Evolutionary conservation across 2,888 invertebrate species (phyloP).

Genomic region (Lacanobia wlatinum): DNA sequence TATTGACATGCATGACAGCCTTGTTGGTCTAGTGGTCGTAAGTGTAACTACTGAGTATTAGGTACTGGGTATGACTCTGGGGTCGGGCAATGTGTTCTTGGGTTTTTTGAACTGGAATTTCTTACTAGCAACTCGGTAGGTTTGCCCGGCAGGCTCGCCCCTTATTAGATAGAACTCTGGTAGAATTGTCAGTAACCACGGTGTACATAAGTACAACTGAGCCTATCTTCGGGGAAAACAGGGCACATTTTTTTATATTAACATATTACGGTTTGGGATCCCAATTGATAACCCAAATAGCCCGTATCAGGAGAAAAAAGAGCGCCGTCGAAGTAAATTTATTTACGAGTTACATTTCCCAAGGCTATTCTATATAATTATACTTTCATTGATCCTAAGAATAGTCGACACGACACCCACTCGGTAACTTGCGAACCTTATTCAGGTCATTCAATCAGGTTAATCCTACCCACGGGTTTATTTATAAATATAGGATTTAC

Average conservation of each 20-base stretch:
- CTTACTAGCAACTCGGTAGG: background rate
- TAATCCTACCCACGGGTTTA: constrained; percentile 20
- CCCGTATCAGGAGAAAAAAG: constrained; percentile 6
- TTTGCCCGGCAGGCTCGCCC: no score
- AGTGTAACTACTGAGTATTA: background rate
- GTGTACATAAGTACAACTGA: background rate
- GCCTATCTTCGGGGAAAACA: background rate
- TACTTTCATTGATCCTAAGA: constrained; percentile 36
- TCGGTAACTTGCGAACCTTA: constrained; percentile 12
- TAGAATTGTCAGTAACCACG: background rate
- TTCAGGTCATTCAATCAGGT: constrained; percentile 33
- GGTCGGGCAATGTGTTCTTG: background rate
- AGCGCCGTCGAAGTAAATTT: constrained; percentile 3
- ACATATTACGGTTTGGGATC: background rate
- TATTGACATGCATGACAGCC: background rate
- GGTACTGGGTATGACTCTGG: background rate
- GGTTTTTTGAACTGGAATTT: background rate
- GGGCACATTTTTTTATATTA: background rate
- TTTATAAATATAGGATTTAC: constrained; percentile 5
- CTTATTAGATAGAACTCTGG: no score
- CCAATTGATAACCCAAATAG: constrained; percentile 4
- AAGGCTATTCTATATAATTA: constrained; percentile 3
- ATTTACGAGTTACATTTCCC: constrained; percentile 15
- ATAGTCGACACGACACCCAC: constrained; percentile 23
- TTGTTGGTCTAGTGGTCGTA: background rate